A percentile compares a stretch with the other conserved stretches of the same genome.
These are phyloP conservation scores for Gallinago stenura DNA, from an alignment of 2,797 vertebrate species.

Conservation along the genomic window DNA sequence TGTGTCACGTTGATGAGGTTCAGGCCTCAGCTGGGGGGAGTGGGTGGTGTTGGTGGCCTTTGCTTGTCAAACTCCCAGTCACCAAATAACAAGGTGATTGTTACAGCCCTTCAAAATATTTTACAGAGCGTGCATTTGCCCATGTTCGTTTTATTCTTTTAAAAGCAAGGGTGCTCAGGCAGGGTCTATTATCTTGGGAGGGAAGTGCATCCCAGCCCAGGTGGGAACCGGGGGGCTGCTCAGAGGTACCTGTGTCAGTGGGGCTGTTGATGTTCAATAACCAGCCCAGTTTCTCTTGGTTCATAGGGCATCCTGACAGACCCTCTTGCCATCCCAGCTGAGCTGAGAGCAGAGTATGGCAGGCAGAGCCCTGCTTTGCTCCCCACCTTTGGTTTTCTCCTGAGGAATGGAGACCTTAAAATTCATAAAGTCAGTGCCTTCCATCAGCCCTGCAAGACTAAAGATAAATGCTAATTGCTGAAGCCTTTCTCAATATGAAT, in stretches of 20 bases:
- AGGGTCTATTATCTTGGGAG: not conserved
- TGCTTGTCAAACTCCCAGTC: not conserved
- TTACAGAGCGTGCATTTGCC: not conserved
- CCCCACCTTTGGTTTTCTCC: not conserved
- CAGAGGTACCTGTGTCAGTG: not conserved
- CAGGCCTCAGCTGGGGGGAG: not conserved
- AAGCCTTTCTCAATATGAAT: not conserved
- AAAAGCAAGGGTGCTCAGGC: not conserved
- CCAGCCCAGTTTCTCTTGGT: not conserved
- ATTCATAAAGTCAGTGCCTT: not conserved
- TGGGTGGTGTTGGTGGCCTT: not conserved
- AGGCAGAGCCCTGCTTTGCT: not conserved
- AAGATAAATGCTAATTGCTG: not conserved
- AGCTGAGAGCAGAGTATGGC: not conserved
- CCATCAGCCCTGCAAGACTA: not conserved
- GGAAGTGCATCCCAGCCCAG: not conserved
- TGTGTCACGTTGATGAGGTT: not conserved
- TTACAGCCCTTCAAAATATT: not conserved
- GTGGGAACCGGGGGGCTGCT: fast-evolving
- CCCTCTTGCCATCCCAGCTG: not conserved
- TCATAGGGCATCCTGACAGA: not conserved
- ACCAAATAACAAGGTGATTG: not conserved
- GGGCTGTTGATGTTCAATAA: fast-evolving
- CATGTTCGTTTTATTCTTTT: not conserved
- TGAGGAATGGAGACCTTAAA: not conserved